A percentile compares a stretch with the other conserved stretches of the same genome.
These are phyloP conservation scores for Ophion costatus DNA, from an alignment of 2,888 invertebrate species.

Conservation along the genomic window DNA sequence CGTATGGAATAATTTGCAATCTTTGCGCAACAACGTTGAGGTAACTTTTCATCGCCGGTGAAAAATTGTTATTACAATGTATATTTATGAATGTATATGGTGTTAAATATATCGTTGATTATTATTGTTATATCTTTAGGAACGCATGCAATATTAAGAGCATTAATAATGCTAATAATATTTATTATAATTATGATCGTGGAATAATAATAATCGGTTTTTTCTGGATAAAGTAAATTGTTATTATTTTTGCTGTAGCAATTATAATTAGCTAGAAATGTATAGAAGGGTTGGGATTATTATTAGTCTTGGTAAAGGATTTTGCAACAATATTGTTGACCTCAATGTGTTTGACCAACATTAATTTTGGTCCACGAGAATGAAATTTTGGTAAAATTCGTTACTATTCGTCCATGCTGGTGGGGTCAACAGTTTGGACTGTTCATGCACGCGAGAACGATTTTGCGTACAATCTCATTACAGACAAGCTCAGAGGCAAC, in stretches of 20 bases:
- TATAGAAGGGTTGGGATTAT: neutral
- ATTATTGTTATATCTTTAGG: too few species aligned
- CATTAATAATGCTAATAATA: too few species aligned
- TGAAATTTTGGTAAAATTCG: slow-evolving; percentile 38
- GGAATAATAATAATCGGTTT: too few species aligned
- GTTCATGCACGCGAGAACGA: neutral
- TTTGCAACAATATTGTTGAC: neutral
- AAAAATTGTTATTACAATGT: too few species aligned
- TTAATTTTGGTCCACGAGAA: slow-evolving; percentile 11
- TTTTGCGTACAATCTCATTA: slow-evolving; percentile 1
- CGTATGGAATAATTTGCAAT: neutral
- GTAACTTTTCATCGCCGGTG: neutral
- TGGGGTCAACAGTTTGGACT: neutral
- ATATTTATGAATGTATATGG: too few species aligned
- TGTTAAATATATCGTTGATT: too few species aligned
- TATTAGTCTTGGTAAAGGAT: neutral
- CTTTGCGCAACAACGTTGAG: neutral
- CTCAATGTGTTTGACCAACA: neutral
- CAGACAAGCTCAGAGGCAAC: neutral
- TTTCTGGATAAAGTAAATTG: too few species aligned
- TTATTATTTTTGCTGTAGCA: too few species aligned
- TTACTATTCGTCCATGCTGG: slow-evolving; percentile 14
- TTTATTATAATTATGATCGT: too few species aligned
- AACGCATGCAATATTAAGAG: too few species aligned
- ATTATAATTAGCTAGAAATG: neutral